Evolutionary conservation across 2,888 invertebrate species (phyloP).

Genomic region (Drosophila sordidapex): DNA sequence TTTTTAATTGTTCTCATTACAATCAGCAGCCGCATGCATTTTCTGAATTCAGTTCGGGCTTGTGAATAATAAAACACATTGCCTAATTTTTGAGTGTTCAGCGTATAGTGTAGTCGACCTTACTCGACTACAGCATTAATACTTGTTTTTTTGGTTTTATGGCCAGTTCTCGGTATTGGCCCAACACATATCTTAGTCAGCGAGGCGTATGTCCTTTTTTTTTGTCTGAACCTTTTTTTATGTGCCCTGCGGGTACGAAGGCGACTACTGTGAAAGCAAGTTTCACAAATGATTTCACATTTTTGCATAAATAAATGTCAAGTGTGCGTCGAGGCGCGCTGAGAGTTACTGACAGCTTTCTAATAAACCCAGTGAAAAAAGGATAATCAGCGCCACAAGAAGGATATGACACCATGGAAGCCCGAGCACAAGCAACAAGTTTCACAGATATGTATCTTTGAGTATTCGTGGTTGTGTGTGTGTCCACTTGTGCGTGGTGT

Average conservation of each 20-base stretch:
- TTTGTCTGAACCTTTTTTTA: conserved; percentile 38
- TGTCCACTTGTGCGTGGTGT: conserved; percentile 33
- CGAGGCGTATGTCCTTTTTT: conserved; percentile 55
- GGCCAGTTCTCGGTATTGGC: conserved; percentile 34
- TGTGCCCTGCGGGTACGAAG: conserved; percentile 10
- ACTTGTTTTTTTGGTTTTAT: background rate
- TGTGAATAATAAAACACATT: background rate
- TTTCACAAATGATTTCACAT: conserved; percentile 81
- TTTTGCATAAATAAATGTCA: conserved; percentile 82
- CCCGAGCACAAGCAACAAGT: conserved; percentile 66
- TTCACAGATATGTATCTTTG: conserved; percentile 22
- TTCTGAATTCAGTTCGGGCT: background rate
- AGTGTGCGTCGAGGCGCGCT: conserved; percentile 73
- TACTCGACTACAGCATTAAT: background rate
- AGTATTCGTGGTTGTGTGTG: conserved; percentile 8
- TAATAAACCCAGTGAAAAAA: conserved; percentile 73
- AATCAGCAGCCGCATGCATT: background rate
- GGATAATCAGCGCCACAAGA: conserved; percentile 71
- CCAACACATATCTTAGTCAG: conserved; percentile 44
- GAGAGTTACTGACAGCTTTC: conserved; percentile 78
- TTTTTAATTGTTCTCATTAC: background rate
- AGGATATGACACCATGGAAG: conserved; percentile 40
- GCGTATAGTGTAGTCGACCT: background rate
- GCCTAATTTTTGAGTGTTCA: background rate
- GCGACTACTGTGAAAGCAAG: conserved; percentile 58